Conservation (phyloP, 2,888 invertebrate species). For the Chymomyza procnemis region DNA sequence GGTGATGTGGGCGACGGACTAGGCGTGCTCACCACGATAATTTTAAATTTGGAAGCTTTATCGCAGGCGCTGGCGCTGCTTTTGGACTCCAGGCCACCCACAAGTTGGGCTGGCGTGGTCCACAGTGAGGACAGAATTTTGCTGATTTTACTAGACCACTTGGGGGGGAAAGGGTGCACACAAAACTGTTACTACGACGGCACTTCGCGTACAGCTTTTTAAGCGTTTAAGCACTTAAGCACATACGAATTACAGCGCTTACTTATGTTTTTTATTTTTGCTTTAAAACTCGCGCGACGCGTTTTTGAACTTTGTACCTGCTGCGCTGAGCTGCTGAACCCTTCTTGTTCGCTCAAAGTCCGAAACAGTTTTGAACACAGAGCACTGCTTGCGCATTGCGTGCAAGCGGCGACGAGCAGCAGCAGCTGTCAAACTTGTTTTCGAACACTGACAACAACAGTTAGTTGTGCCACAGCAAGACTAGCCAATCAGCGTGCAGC, state of each 20-base stretch:
- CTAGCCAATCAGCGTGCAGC: slow-evolving; percentile 35
- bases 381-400: slow-evolving; percentile 34
- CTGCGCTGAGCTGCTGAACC: slow-evolving; percentile 49
- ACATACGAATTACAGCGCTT: neutral
- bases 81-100: slow-evolving; percentile 72
- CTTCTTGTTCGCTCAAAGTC: slow-evolving; percentile 76
- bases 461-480: neutral
- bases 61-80: slow-evolving; percentile 27
- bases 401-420: slow-evolving; percentile 46
- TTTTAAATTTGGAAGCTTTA: slow-evolving; percentile 75
- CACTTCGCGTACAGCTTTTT: neutral
- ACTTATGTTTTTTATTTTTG: neutral
- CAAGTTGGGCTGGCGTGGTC: slow-evolving; percentile 77
- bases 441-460: slow-evolving; percentile 7
- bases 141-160: slow-evolving; percentile 41
- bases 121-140: slow-evolving; percentile 79
- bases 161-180: neutral
- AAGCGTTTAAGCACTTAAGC: neutral
- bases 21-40: slow-evolving; percentile 75
- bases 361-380: slow-evolving; percentile 75
- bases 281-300: neutral
- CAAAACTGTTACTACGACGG: slow-evolving; percentile 10
- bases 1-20: slow-evolving; percentile 73
- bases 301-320: neutral
- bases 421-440: slow-evolving; percentile 49